Conservation (phyloP, 2,888 invertebrate species). For the Agrotis exclamationis region DNA sequence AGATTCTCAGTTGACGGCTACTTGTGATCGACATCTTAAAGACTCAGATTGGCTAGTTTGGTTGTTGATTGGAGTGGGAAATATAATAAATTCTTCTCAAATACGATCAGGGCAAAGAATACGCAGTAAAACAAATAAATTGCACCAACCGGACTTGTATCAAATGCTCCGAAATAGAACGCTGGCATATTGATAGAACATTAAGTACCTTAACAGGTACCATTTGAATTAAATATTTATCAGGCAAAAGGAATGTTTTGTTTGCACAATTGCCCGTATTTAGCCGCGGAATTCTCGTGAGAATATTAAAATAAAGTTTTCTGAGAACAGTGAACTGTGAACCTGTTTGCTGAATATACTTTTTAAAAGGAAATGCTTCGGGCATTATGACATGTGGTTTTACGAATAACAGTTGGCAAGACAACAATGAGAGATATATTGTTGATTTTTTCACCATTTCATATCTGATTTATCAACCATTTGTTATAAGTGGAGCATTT, state of each 20-base stretch:
- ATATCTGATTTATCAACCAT: too few species aligned
- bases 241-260: conserved; percentile 54
- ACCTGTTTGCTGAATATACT: conserved; percentile 38
- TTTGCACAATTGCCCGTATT: conserved; percentile 64
- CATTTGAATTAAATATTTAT: conserved; percentile 64
- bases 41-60: too few species aligned
- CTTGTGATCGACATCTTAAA: too few species aligned
- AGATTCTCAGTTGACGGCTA: too few species aligned
- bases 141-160: conserved; percentile 11
- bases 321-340: conserved; percentile 40
- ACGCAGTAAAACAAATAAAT: conserved; percentile 12
- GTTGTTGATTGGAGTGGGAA: not conserved
- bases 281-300: conserved; percentile 58
- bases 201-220: conserved; percentile 56
- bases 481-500: too few species aligned
- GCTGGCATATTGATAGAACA: conserved; percentile 61
- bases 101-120: not conserved
- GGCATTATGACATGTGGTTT: not conserved
- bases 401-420: not conserved
- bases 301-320: conserved; percentile 57
- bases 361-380: conserved; percentile 40
- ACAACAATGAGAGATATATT: not conserved
- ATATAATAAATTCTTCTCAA: not conserved
- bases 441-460: not conserved
- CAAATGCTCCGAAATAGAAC: conserved; percentile 41